These are phyloP conservation scores for Mobula hypostoma DNA, from an alignment of 2,113 vertebrate genomes.

Conservation along the genomic window DNA sequence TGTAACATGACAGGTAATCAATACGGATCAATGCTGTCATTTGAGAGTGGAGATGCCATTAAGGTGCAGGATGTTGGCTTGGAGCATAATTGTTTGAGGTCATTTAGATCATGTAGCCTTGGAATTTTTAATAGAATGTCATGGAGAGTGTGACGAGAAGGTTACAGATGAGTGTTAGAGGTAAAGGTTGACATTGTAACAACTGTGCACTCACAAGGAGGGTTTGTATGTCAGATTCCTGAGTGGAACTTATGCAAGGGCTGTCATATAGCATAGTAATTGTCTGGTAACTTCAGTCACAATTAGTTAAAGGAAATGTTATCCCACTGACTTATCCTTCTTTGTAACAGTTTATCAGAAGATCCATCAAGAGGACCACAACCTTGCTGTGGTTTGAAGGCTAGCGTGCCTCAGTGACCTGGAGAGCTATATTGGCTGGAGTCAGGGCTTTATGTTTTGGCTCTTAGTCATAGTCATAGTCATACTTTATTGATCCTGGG, in stretches of 20 bases:
- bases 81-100: not conserved
- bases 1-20: constrained; percentile 22
- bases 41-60: not conserved
- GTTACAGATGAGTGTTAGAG: not conserved
- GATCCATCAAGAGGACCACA: too few species aligned
- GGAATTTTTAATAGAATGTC: not conserved
- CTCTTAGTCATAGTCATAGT: too few species aligned
- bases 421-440: too few species aligned
- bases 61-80: not conserved
- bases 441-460: too few species aligned
- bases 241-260: not conserved
- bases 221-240: not conserved
- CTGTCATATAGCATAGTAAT: not conserved
- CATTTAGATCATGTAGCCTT: not conserved
- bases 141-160: not conserved
- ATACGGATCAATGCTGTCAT: constrained; percentile 3
- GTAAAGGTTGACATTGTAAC: constrained; percentile 5
- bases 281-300: not conserved
- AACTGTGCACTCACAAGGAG: not conserved
- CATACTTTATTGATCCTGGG: too few species aligned
- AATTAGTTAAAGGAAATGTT: not conserved
- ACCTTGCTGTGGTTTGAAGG: too few species aligned
- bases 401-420: too few species aligned
- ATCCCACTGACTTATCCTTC: not conserved
- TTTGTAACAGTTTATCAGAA: not conserved